These are phyloP conservation scores for Scomber scombrus DNA, from an alignment of 2,113 vertebrate species.

Conservation along the genomic window DNA sequence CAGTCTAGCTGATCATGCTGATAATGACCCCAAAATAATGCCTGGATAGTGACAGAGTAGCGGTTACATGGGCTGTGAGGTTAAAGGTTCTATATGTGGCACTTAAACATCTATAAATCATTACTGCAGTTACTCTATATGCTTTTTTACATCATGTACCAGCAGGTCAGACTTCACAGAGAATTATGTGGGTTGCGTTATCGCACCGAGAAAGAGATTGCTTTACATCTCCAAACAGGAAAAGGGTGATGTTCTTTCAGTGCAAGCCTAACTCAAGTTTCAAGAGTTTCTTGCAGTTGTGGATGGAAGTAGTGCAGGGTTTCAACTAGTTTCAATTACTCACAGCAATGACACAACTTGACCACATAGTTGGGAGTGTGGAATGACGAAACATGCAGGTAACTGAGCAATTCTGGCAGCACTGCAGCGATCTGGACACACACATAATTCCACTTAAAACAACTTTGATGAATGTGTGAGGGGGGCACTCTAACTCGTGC, in stretches of 20 bases:
- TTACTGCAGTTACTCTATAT: not conserved
- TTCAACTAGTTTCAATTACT: constrained; percentile 16
- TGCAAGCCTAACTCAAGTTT: constrained; percentile 1
- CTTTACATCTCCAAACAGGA: constrained; percentile 10
- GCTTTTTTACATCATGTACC: constrained; percentile 16
- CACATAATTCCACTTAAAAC: constrained; percentile 5
- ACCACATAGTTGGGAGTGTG: constrained; percentile 10
- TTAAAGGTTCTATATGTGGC: not conserved
- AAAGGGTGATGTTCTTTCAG: not conserved
- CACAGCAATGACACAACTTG: constrained; percentile 1
- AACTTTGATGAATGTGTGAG: not conserved
- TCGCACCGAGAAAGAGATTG: constrained; percentile 11
- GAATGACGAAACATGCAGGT: constrained; percentile 60
- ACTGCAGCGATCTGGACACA: constrained; percentile 11
- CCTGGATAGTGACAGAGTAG: not conserved
- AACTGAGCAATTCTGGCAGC: constrained; percentile 23
- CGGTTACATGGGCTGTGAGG: not conserved
- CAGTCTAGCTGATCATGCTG: not conserved
- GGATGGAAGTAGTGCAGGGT: not conserved
- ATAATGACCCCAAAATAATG: not conserved
- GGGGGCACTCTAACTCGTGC: not conserved
- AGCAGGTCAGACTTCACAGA: constrained; percentile 36
- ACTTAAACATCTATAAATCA: constrained; percentile 20
- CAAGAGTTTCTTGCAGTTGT: constrained; percentile 7
- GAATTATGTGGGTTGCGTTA: not conserved